These are phyloP conservation scores for Polyodon spathula DNA, from an alignment of 2,113 vertebrate species.

Conservation along the genomic window DNA sequence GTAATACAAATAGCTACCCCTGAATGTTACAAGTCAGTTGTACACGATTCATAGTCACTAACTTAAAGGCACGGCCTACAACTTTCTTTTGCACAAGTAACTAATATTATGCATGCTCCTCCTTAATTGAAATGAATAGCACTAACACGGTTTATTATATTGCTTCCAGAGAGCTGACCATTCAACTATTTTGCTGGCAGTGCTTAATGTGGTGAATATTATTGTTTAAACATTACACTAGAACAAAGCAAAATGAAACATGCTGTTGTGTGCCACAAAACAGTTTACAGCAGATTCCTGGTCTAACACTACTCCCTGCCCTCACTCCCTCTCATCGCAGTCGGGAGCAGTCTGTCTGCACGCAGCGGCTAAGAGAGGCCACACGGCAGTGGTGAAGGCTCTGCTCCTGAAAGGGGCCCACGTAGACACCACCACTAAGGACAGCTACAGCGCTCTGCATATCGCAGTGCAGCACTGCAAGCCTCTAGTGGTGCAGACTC, in stretches of 20 bases:
- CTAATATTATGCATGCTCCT: no score
- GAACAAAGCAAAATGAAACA: no score
- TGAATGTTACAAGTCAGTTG: background rate
- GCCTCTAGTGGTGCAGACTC: conserved; percentile 39
- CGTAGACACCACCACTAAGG: conserved; percentile 36
- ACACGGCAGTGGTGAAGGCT: conserved; percentile 38
- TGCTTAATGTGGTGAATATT: no score
- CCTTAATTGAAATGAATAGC: no score
- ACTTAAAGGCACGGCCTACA: no score
- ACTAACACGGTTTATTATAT: no score
- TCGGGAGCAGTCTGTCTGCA: conserved; percentile 43
- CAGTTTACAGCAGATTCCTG: no score
- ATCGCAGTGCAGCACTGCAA: conserved; percentile 39
- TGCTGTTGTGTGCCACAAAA: no score
- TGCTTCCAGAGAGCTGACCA: background rate
- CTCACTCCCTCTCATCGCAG: conserved; percentile 15
- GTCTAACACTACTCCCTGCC: background rate
- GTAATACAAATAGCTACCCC: conserved; percentile 13
- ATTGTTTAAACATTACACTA: background rate
- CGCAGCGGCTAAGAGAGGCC: conserved; percentile 36
- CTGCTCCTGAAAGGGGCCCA: conserved; percentile 42
- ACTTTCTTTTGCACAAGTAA: no score
- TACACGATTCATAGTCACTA: no score
- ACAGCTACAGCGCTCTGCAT: conserved; percentile 39
- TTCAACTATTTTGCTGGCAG: no score